Evolutionary conservation across 2,113 vertebrate genomes (phyloP).

Genomic region (Osmerus mordax): DNA sequence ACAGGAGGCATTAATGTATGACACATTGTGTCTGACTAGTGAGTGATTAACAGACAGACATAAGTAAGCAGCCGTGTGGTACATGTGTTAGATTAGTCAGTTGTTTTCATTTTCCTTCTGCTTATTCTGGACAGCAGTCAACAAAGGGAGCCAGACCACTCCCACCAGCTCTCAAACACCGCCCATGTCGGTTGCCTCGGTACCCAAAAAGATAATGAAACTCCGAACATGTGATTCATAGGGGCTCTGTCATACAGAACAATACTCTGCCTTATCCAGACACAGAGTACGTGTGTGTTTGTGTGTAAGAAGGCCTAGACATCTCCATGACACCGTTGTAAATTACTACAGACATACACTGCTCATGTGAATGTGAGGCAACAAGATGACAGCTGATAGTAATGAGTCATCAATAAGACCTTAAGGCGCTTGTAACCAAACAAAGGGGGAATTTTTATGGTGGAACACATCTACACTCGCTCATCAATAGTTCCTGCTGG

Average conservation of each 20-base stretch:
- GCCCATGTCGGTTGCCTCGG: constrained; percentile 38
- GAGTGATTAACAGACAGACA: background rate
- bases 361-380: constrained; percentile 30
- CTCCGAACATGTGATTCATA: constrained; percentile 41
- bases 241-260: constrained; percentile 21
- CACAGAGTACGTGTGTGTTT: background rate
- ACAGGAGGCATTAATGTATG: background rate
- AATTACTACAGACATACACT: constrained; percentile 16
- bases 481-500: background rate
- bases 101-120: constrained; percentile 60
- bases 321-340: constrained; percentile 13
- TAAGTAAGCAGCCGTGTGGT: background rate
- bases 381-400: background rate
- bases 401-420: constrained; percentile 33
- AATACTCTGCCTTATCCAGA: constrained; percentile 33
- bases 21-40: constrained; percentile 12
- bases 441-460: too few species aligned
- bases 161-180: constrained; percentile 22
- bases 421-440: constrained; percentile 42
- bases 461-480: too few species aligned
- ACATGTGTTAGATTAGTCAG: constrained; percentile 43
- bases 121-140: constrained; percentile 56
- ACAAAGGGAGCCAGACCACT: constrained; percentile 27
- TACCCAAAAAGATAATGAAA: constrained; percentile 36
- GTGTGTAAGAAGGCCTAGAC: constrained; percentile 22